Conservation (phyloP, 2,797 vertebrate genomes). For the Melanotaenia pygmaea region DNA sequence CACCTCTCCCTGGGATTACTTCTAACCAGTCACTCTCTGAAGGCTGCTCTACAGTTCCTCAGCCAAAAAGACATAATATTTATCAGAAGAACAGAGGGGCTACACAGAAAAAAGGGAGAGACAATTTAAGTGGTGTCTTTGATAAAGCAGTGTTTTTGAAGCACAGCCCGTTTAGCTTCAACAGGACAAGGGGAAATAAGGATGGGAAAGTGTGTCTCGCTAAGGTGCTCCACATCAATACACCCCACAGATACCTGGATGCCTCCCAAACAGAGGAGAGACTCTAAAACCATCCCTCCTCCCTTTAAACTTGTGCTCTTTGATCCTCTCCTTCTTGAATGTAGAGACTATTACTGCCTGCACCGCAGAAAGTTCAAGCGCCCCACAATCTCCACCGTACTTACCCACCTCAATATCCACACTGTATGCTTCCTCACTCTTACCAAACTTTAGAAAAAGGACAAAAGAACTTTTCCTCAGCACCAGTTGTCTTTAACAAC, state of each 20-base stretch:
- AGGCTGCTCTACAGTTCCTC: slow-evolving; percentile 66
- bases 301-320: slow-evolving; percentile 80
- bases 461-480: slow-evolving; percentile 59
- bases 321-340: slow-evolving; percentile 82
- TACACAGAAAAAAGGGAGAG: slow-evolving; percentile 60
- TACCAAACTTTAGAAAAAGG: slow-evolving; percentile 76
- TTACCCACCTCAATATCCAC: slow-evolving; percentile 67
- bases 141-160: slow-evolving; percentile 82
- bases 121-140: slow-evolving; percentile 83
- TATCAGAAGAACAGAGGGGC: slow-evolving; percentile 76
- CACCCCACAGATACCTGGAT: slow-evolving; percentile 78
- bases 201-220: slow-evolving; percentile 75
- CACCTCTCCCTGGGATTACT: slow-evolving; percentile 79
- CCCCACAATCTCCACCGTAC: slow-evolving; percentile 66
- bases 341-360: slow-evolving; percentile 77
- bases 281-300: slow-evolving; percentile 71
- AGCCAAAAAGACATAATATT: slow-evolving; percentile 77
- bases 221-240: slow-evolving; percentile 80
- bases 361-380: slow-evolving; percentile 78
- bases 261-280: slow-evolving; percentile 79
- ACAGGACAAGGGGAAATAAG: slow-evolving; percentile 81
- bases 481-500: slow-evolving; percentile 51
- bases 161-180: slow-evolving; percentile 79
- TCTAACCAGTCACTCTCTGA: slow-evolving; percentile 79
- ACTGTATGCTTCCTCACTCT: slow-evolving; percentile 56